Percentiles rank a stretch among this genome's conserved stretches.
Evolutionary conservation across 2,797 vertebrate genomes (phyloP).

Genomic region (Myripristis murdjan): DNA sequence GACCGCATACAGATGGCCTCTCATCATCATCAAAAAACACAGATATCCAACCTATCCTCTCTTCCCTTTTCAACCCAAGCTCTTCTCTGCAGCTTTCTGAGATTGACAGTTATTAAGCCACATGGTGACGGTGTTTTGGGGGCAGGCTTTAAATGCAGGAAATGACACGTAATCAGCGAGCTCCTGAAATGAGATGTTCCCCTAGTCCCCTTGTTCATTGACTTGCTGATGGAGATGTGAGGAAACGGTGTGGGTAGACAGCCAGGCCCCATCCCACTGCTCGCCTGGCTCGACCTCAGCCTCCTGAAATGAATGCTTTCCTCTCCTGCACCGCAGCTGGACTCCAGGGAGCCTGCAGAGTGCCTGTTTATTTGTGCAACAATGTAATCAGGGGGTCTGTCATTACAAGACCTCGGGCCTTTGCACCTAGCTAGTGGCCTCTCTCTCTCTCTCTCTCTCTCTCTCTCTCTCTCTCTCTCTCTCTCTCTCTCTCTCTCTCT

Average conservation of each 20-base stretch:
- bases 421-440: slow-evolving; percentile 71
- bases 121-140: slow-evolving; percentile 36
- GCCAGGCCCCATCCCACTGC: slow-evolving; percentile 62
- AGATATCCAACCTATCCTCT: slow-evolving; percentile 34
- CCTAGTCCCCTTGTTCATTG: slow-evolving; percentile 38
- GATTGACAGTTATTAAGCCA: slow-evolving; percentile 61
- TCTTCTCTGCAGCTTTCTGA: slow-evolving; percentile 29
- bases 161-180: slow-evolving; percentile 62
- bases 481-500: background rate
- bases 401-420: slow-evolving; percentile 70
- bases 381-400: slow-evolving; percentile 79
- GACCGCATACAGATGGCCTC: slow-evolving; percentile 70
- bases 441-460: slow-evolving; percentile 26
- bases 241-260: slow-evolving; percentile 58
- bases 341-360: slow-evolving; percentile 74
- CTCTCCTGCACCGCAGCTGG: slow-evolving; percentile 78
- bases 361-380: slow-evolving; percentile 84
- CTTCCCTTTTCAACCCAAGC: slow-evolving; percentile 27
- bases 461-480: too few species aligned
- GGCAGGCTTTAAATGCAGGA: slow-evolving; percentile 52
- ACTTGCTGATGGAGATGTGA: slow-evolving; percentile 70
- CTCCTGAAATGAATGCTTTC: slow-evolving; percentile 80
- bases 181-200: slow-evolving; percentile 57
- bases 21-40: slow-evolving; percentile 55
- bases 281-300: slow-evolving; percentile 67